These are phyloP conservation scores for Deroplatys truncata DNA, from an alignment of 2,888 invertebrate species.

Conservation along the genomic window DNA sequence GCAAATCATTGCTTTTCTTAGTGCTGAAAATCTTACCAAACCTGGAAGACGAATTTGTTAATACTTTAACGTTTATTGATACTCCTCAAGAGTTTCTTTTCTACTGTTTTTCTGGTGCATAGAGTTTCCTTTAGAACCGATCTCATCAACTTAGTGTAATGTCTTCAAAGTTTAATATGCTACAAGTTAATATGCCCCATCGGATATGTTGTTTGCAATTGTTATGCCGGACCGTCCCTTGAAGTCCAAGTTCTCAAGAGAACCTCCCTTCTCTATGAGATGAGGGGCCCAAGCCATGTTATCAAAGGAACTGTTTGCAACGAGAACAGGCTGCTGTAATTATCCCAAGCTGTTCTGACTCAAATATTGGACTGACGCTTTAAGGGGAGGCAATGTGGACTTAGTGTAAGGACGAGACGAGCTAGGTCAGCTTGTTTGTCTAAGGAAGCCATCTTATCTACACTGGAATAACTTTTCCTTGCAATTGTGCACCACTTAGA, in stretches of 20 bases:
- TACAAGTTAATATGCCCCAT: neutral
- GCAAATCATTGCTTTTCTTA: no score
- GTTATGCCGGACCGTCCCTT: neutral
- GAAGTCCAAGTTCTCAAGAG: neutral
- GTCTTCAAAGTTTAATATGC: no score
- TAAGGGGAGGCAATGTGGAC: neutral
- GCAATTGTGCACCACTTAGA: neutral
- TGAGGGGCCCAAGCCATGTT: neutral
- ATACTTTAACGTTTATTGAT: no score
- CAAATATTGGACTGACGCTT: constrained; percentile 7
- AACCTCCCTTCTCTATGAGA: neutral
- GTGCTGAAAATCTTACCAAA: no score
- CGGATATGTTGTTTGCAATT: neutral
- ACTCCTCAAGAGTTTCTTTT: no score
- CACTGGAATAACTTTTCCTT: neutral
- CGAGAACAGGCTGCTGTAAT: constrained; percentile 1
- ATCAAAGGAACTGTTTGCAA: neutral
- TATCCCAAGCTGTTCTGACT: neutral
- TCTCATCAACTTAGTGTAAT: no score
- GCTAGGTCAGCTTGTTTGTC: constrained; percentile 8
- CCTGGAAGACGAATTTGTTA: no score
- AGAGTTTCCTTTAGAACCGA: no score
- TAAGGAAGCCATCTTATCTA: neutral
- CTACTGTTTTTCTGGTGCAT: no score
- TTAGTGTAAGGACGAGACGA: neutral